A percentile compares a stretch with the other conserved stretches of the same genome.
These are phyloP conservation scores for Aspidoscelis tigris DNA, from an alignment of 2,113 vertebrate genomes.

Conservation along the genomic window DNA sequence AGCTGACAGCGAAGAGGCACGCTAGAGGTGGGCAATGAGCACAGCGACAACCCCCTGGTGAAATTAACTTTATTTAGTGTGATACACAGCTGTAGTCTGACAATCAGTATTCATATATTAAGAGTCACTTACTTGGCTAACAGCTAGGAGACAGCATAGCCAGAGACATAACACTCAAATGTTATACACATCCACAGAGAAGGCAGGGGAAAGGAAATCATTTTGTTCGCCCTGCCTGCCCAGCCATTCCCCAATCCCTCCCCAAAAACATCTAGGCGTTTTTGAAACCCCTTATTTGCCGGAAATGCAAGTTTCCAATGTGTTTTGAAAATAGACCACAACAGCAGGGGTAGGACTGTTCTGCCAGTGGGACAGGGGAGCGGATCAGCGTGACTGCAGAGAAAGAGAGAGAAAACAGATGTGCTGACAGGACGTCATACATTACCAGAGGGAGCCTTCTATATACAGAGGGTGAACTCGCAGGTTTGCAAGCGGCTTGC, in stretches of 20 bases:
- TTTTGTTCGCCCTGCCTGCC: slow-evolving; percentile 47
- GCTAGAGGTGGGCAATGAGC: not conserved
- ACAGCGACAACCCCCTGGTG: slow-evolving; percentile 68
- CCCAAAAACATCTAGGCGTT: slow-evolving; percentile 34
- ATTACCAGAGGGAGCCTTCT: slow-evolving; percentile 44
- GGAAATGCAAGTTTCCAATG: slow-evolving; percentile 39
- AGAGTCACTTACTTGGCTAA: slow-evolving; percentile 88
- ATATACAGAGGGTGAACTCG: slow-evolving; percentile 32
- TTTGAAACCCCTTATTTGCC: slow-evolving; percentile 6
- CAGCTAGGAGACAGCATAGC: slow-evolving; percentile 89
- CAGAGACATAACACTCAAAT: slow-evolving; percentile 82
- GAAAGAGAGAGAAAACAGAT: slow-evolving; percentile 45
- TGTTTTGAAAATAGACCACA: slow-evolving; percentile 61
- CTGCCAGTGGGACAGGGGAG: slow-evolving; percentile 55
- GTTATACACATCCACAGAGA: slow-evolving; percentile 86
- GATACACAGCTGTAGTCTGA: slow-evolving; percentile 87
- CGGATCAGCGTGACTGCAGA: slow-evolving; percentile 55
- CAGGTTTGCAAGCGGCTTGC: not conserved
- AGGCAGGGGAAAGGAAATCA: slow-evolving; percentile 82
- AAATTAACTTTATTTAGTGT: slow-evolving; percentile 84
- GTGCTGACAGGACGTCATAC: slow-evolving; percentile 63
- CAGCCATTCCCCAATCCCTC: slow-evolving; percentile 21
- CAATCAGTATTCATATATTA: slow-evolving; percentile 84
- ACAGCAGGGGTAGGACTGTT: slow-evolving; percentile 55
- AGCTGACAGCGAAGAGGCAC: not conserved